Base-by-base conservation (phyloP, 2,888 invertebrate species). In the Ischnus inquisitorius region DNA sequence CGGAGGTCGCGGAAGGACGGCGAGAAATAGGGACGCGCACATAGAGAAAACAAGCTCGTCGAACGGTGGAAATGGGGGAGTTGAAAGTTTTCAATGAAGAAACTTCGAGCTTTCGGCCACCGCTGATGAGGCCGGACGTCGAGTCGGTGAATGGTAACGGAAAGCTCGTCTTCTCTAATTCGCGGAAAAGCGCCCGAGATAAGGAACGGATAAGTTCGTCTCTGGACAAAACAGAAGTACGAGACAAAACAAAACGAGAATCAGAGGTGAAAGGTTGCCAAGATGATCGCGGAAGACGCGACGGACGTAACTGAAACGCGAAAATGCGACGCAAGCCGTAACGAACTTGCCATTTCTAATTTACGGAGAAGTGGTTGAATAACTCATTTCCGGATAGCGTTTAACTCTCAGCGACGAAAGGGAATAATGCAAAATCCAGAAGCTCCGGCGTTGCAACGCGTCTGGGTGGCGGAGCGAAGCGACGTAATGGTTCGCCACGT, bases 121-220 rank as follows among this genome's bases (percentile, higher is more conserved):
- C 34, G 68, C 34, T 64, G 60, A 83, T 48, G 65, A 64, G n/a
- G 54, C 65, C 75, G 65, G 54, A 43, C 14, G n/a, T 16, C 22
- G 28, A 12, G 48, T 10, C 48, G 5, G 74, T 48, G 16, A 14
- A 34, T 16, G 25, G 65, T 8, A 48, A 64, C 39, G 19, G 51
- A 41, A 51, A 60, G 57, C 48, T 62, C 34, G 19, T 43, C 46
- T 46, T 48, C 12, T 19, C 54, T 83, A 57, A 48, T 67, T 64
- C 65, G 48, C 10, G 69, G 16, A 54, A 48, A 65, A 60, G 28
- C 12, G 65, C 51, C 48, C 54, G 75, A 34, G 16, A 43, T 22
- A 71, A 25, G 3, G 69, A 39, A 28, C 25, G 51, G 16, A 6
- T 16, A 48, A 48, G 6, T 48, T 48, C 5, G n/a, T 46, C 43